Conservation (phyloP, 2,888 invertebrate species). For the Lepidochrysops patricia region DNA sequence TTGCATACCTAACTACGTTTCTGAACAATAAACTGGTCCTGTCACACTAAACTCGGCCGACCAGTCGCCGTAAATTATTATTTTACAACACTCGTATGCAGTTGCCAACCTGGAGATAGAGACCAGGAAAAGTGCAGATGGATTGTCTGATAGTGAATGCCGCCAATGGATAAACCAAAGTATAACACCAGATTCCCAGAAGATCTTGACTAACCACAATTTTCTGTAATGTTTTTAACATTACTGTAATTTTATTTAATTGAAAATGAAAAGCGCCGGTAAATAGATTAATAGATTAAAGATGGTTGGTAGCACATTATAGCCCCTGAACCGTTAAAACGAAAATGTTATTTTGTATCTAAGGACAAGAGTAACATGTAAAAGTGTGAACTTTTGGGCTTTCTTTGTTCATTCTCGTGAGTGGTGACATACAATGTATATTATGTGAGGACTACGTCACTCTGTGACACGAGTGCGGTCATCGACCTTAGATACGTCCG, state of each 20-base stretch:
- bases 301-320: too few relatives aligned
- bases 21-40: slow-evolving; percentile 49
- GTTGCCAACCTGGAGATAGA: not conserved
- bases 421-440: not conserved
- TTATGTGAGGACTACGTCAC: slow-evolving; percentile 4
- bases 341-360: too few relatives aligned
- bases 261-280: too few relatives aligned
- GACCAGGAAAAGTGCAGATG: too few relatives aligned
- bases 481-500: not conserved
- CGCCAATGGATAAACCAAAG: too few relatives aligned
- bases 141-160: too few relatives aligned
- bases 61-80: slow-evolving; percentile 36
- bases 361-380: not conserved
- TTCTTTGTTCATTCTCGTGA: slow-evolving; percentile 2
- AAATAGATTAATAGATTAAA: too few relatives aligned
- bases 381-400: not conserved
- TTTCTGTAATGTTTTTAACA: too few relatives aligned
- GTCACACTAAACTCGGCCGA: slow-evolving; percentile 36
- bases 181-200: too few relatives aligned
- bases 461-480: slow-evolving; percentile 6
- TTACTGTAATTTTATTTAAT: too few relatives aligned
- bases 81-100: slow-evolving; percentile 26
- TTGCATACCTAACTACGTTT: slow-evolving; percentile 37
- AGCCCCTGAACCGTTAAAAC: too few relatives aligned
- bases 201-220: too few relatives aligned